phyloP scores from a whole-genome alignment of 2,113 vertebrate species.

The Odocoileus virginianus region DNA sequence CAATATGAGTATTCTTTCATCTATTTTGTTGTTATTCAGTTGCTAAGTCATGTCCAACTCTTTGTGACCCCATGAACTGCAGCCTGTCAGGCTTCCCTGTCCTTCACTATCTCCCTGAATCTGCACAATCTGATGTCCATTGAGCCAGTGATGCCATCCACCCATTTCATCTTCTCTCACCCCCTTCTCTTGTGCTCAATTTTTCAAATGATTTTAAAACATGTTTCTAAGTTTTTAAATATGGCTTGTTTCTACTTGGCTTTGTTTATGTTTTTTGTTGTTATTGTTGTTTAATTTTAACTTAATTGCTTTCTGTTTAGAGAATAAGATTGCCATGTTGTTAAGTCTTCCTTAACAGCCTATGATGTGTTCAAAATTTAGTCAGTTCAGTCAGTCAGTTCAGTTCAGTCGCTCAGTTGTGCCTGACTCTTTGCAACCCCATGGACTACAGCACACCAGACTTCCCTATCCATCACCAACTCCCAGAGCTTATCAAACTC shows the following conservation, averaged over 20 bases:
- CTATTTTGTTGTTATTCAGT: background rate
- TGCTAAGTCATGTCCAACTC: background rate
- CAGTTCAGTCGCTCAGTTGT: background rate
- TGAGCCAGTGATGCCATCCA: background rate
- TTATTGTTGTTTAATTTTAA: background rate
- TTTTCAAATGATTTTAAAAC: background rate
- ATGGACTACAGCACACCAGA: background rate
- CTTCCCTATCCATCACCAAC: background rate
- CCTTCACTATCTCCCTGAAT: background rate
- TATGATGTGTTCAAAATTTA: background rate
- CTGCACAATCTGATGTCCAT: background rate
- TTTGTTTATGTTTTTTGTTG: background rate
- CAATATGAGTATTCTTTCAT: background rate
- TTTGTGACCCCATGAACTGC: background rate
- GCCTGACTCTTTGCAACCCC: rapidly evolving
- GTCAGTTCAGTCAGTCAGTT: background rate
- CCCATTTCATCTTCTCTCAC: background rate
- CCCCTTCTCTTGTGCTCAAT: rapidly evolving
- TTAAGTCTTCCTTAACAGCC: background rate
- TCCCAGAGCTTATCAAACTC: background rate
- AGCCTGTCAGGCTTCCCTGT: background rate
- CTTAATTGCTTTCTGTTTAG: background rate
- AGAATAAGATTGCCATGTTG: background rate
- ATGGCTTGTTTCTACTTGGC: background rate
- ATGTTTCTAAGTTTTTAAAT: background rate